Base-by-base conservation (phyloP, 2,888 invertebrate species). In the Bombyx huttoni region DNA sequence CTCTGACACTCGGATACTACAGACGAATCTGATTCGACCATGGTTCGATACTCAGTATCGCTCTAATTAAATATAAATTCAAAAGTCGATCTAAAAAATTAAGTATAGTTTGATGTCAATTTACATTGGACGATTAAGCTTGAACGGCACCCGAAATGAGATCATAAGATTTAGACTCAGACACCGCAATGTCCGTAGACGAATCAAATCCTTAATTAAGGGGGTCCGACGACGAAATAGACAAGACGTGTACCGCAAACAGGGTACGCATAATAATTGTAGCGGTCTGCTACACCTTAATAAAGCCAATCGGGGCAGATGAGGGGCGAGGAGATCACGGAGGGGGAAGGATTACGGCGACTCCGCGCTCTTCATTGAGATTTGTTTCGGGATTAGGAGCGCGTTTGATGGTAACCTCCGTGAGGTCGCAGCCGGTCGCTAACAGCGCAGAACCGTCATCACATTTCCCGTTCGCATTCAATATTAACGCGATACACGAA, bases 211-310 rank as follows among this genome's bases (percentile, higher is more conserved):
- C 83, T 84, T 87, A 86, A 87, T 87, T 84, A 86, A 81, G 76
- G 70, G 78, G 81, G 81, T 84, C 84, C 78, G 73, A 79, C 72
- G 70, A 72, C 78, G 77, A 81, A 77, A 81, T 73, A 81, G 82
- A 83, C 79, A 76, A 77, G 78, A 81, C 79, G 83, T 77, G 80
- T 75, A 78, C 86, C 83, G 77, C 86, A 87, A 87, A 87, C 87
- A 84, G 82, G 83, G 86, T 82, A 81, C 84, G 86, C 86, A 87
- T 88, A 87, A 87, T 88, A 88, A 87, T 87, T 82, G 85, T 86
- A 83, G 86, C 86, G 87, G 87, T 83, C 85, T 84, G 82, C 80
- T 86, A 84, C 84, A 86, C 87, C 87, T 87, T 88, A 88, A 88
- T 88, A 88, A 87, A 86, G 87, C 81, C 87, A 87, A 88, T 86